These are phyloP conservation scores for Urechis unicinctus DNA, from an alignment of 2,888 invertebrate genomes.

Conservation along the genomic window DNA sequence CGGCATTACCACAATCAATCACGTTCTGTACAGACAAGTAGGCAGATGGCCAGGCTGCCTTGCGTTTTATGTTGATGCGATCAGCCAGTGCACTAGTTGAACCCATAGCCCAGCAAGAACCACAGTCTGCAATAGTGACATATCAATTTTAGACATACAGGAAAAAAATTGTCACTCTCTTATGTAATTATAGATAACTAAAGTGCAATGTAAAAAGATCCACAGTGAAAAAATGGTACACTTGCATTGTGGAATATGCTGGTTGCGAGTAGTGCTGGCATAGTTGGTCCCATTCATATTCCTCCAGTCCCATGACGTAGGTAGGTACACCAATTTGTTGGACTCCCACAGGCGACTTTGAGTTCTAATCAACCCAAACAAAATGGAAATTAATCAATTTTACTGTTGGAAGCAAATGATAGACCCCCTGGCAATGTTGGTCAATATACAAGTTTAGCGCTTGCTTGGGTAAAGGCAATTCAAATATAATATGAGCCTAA, in stretches of 20 bases:
- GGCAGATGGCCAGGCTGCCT: slow-evolving; percentile 52
- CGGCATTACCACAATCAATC: slow-evolving; percentile 53
- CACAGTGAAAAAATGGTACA: no score
- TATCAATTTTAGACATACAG: background rate
- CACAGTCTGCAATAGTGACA: slow-evolving; percentile 47
- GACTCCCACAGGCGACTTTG: no score
- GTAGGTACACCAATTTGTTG: no score
- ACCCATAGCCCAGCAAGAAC: slow-evolving; percentile 55
- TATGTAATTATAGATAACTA: background rate
- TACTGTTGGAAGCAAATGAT: no score
- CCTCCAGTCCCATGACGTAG: slow-evolving; percentile 52
- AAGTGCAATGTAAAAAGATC: background rate
- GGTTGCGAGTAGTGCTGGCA: slow-evolving; percentile 51
- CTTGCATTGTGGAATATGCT: slow-evolving; percentile 54
- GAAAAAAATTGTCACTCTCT: no score
- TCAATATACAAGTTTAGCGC: no score
- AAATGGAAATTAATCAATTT: no score
- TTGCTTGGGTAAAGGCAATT: no score
- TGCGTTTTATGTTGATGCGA: slow-evolving; percentile 52
- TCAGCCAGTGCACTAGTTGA: slow-evolving; percentile 54
- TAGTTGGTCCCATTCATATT: slow-evolving; percentile 51
- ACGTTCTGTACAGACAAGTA: slow-evolving; percentile 53
- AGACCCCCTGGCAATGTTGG: no score
- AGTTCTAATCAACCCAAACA: no score
- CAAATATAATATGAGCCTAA: no score